phyloP scores from a whole-genome alignment of 2,113 vertebrate genomes.

The Verasper variegatus region DNA sequence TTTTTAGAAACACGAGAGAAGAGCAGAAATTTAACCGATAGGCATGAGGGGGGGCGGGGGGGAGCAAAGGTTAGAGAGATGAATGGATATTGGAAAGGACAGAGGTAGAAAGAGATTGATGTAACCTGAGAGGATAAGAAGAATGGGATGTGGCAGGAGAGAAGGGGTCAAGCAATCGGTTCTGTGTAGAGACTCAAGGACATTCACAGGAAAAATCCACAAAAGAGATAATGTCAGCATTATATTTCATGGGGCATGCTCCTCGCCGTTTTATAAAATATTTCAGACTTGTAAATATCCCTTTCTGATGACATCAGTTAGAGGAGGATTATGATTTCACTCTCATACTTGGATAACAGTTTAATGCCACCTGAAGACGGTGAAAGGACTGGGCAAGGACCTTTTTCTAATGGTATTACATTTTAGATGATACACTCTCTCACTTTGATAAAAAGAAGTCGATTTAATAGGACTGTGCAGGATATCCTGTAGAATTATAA shows the following conservation, averaged over 20 bases:
- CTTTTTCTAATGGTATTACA: neutral
- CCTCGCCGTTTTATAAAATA: neutral
- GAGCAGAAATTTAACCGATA: neutral
- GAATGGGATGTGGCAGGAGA: slow-evolving; percentile 12
- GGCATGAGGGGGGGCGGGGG: neutral
- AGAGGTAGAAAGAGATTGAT: slow-evolving; percentile 43
- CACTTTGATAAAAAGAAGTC: slow-evolving; percentile 6
- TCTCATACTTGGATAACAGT: slow-evolving; percentile 10
- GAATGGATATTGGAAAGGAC: slow-evolving; percentile 42
- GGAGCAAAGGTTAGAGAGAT: slow-evolving; percentile 9
- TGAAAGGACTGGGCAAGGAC: neutral
- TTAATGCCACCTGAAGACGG: neutral
- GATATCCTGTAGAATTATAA: neutral
- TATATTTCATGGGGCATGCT: neutral
- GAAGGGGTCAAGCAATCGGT: slow-evolving; percentile 25
- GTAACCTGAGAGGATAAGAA: slow-evolving; percentile 25
- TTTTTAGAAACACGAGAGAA: neutral
- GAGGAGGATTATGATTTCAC: slow-evolving; percentile 7
- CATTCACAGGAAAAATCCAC: neutral
- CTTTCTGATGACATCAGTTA: slow-evolving; percentile 1
- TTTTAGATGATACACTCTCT: slow-evolving; percentile 1
- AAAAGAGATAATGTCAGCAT: slow-evolving; percentile 5
- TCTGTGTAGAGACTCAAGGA: neutral
- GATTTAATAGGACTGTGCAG: slow-evolving; percentile 10
- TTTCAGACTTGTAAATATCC: neutral